Evolutionary conservation across 2,797 vertebrate genomes (phyloP).

Genomic region (Pantherophis alleghaniensis): DNA sequence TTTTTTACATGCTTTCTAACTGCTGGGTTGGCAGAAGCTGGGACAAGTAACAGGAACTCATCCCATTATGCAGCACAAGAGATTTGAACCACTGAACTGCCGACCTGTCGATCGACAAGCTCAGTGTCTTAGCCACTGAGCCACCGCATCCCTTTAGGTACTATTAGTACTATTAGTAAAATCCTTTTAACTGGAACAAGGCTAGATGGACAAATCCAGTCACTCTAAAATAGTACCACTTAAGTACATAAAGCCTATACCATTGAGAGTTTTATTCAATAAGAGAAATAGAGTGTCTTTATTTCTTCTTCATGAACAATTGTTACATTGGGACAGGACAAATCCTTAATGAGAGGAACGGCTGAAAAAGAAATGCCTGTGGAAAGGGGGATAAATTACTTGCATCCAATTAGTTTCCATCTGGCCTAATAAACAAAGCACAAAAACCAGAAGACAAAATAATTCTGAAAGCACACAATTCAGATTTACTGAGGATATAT

Average conservation of each 20-base stretch:
- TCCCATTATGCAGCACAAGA: no score
- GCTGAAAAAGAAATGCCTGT: background rate
- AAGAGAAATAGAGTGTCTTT: background rate
- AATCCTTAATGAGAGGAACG: background rate
- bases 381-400: background rate
- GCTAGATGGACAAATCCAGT: background rate
- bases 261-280: background rate
- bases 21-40: no score
- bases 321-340: background rate
- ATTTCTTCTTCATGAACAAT: background rate
- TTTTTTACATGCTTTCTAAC: no score
- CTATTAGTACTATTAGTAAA: constrained; percentile 37
- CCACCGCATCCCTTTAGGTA: background rate
- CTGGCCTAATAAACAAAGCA: background rate
- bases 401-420: background rate
- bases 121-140: no score
- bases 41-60: no score
- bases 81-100: no score
- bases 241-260: background rate
- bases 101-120: no score
- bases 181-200: constrained; percentile 58
- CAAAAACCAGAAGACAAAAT: background rate
- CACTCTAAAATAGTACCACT: background rate
- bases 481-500: background rate
- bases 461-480: background rate